Evolutionary conservation across 2,888 invertebrate genomes (phyloP).

Genomic region (Oxyteleia sp.): DNA sequence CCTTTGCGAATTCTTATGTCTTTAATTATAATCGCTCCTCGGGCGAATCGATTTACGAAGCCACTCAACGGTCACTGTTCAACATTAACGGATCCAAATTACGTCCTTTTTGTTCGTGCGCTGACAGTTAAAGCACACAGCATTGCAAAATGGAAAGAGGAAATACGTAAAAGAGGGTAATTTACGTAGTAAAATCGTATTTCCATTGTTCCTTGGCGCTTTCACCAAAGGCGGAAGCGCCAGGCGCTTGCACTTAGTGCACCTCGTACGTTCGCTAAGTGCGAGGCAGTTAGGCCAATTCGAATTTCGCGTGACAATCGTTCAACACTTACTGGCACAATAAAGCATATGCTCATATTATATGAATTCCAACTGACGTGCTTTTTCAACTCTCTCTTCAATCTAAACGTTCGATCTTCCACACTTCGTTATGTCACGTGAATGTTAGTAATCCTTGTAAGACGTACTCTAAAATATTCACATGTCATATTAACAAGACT

Average conservation of each 20-base stretch:
- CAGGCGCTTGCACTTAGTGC: constrained; percentile 69
- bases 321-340: constrained; percentile 57
- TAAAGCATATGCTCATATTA: constrained; percentile 50
- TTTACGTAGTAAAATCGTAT: constrained; percentile 70
- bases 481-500: background rate
- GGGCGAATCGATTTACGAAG: constrained; percentile 21
- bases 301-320: constrained; percentile 72
- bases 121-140: constrained; percentile 52
- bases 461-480: background rate
- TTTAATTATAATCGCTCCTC: constrained; percentile 8
- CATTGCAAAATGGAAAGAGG: constrained; percentile 60
- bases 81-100: constrained; percentile 40
- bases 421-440: constrained; percentile 1
- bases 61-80: constrained; percentile 46
- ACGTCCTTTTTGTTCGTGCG: constrained; percentile 39
- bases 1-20: constrained; percentile 5
- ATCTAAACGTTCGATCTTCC: constrained; percentile 40
- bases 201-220: constrained; percentile 68
- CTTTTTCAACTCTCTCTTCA: constrained; percentile 31
- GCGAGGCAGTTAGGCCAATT: constrained; percentile 69
- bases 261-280: constrained; percentile 62
- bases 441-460: background rate
- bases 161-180: constrained; percentile 73
- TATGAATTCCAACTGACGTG: constrained; percentile 31
- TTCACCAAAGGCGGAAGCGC: constrained; percentile 66